Base-by-base conservation (phyloP, 1,140 invertebrate genomes). In the Fopius arisanus region DNA sequence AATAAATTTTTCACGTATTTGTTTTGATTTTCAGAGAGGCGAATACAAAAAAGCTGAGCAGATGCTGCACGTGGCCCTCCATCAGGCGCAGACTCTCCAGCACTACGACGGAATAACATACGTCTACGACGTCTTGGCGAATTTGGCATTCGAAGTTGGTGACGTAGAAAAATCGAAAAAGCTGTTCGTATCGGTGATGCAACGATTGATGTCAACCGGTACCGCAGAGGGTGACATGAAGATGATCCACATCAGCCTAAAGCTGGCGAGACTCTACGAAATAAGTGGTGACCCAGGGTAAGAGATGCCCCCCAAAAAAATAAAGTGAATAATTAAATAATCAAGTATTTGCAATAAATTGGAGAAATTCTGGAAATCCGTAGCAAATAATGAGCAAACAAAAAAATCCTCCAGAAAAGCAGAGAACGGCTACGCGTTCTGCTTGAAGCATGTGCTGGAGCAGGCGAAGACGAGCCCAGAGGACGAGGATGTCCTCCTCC, bases 51-150 rank as follows among this genome's bases (percentile, higher is more conserved):
- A 94, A 83, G 96, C 96, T 4, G 95, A 97, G 85, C 92, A 93
- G 83, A 91, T 96, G 83, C 88, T 97, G 28, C 94, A 96, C 85
- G 81, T 96, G 29, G 95, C 95, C 1, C 87, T 97, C 59, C 91
- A 92, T 63, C 89, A 96, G 82, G 96, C 96, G 6, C 94, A 96
- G 83, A 93, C 95, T 79, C 87, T 93, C 43, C 89, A 93, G 65
- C 91, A 95, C 86, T 82, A 91, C 75, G 87, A 94, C 77, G 96
- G 93, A 28, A 88, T 96, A 63, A 94, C 94, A 7, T 97, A 97
- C 79, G 92, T 97, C 71, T 97, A 94, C 83, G 96, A 98, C 89
- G 80, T 96, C 5, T 92, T 98, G 91, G 96, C 96, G 5, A 97
- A 98, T 88, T 88, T 97, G 59, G 95, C 96, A 14, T 92, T 96